Percentiles rank a stretch among this genome's conserved stretches.
Conservation (phyloP, 2,888 invertebrate species). For the Euzetes globulus region DNA sequence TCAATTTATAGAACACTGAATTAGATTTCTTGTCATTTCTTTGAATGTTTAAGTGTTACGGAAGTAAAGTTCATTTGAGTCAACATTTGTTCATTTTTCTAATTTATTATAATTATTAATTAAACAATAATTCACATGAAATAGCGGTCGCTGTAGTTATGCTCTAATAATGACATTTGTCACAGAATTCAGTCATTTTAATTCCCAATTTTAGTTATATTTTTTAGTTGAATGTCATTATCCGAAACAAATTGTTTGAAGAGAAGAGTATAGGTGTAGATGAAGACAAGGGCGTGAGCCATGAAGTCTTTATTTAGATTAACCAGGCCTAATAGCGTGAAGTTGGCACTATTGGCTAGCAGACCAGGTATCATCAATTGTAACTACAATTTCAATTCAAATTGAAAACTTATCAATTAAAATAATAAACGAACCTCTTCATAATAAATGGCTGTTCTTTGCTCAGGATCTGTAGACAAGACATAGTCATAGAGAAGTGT, state of each 20-base stretch:
- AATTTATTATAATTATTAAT: not conserved
- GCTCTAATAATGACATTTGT: not conserved
- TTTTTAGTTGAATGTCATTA: slow-evolving; percentile 8
- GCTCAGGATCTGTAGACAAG: slow-evolving; percentile 16
- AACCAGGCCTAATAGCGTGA: slow-evolving; percentile 29
- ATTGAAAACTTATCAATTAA: not conserved
- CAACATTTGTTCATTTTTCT: not conserved
- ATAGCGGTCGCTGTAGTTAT: not conserved
- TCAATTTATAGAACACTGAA: too few species aligned
- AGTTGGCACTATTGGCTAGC: slow-evolving; percentile 11
- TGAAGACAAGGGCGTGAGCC: slow-evolving; percentile 20
- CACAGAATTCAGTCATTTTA: not conserved
- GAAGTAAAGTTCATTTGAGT: not conserved
- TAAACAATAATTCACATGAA: too few species aligned
- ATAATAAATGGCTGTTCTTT: slow-evolving; percentile 29
- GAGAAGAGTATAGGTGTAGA: slow-evolving; percentile 28
- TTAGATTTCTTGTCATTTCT: not conserved
- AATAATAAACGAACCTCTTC: slow-evolving; percentile 28
- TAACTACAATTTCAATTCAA: not conserved
- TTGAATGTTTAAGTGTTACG: not conserved
- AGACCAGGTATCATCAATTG: slow-evolving; percentile 30
- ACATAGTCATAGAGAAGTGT: slow-evolving; percentile 32
- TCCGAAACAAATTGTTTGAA: slow-evolving; percentile 21
- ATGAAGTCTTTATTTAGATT: slow-evolving; percentile 29
- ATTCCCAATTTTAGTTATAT: not conserved